Conservation (phyloP, 1,140 invertebrate species). For the Calliphora vicina region DNA sequence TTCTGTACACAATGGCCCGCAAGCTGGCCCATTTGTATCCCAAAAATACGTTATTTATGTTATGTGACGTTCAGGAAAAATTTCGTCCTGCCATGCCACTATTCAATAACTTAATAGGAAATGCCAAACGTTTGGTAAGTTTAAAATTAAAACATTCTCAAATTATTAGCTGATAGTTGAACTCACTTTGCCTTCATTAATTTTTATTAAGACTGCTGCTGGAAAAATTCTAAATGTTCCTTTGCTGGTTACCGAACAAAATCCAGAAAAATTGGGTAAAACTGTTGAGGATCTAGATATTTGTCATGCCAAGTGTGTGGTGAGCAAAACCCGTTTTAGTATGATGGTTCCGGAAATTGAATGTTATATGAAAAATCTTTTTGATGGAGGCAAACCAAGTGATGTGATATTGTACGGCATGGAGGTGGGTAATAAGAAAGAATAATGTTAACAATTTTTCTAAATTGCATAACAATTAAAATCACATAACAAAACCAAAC, state of each 20-base stretch:
- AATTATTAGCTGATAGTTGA: too few species aligned
- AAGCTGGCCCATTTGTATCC: conserved; percentile 44
- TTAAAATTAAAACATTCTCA: not conserved
- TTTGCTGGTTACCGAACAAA: conserved; percentile 84
- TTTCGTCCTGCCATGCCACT: conserved; percentile 78
- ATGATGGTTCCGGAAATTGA: conserved; percentile 83
- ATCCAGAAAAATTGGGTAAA: conserved; percentile 79
- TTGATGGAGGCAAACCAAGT: conserved; percentile 63
- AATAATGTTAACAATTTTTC: too few species aligned
- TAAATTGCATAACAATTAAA: too few species aligned
- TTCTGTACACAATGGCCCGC: conserved; percentile 42
- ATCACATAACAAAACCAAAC: too few species aligned
- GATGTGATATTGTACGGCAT: conserved; percentile 85
- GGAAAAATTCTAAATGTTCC: conserved; percentile 81
- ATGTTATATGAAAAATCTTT: conserved; percentile 68
- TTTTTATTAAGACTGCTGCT: conserved; percentile 66
- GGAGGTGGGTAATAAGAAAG: conserved; percentile 70
- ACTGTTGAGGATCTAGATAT: conserved; percentile 82
- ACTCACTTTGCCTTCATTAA: too few species aligned
- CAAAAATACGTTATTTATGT: conserved; percentile 69
- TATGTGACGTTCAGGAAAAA: conserved; percentile 89
- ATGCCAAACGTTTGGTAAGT: conserved; percentile 77
- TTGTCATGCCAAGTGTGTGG: conserved; percentile 68
- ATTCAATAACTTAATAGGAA: conserved; percentile 79
- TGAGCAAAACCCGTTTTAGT: conserved; percentile 83